Base-by-base conservation (phyloP, 2,888 invertebrate genomes). In the Drosophila flavopinicola region DNA sequence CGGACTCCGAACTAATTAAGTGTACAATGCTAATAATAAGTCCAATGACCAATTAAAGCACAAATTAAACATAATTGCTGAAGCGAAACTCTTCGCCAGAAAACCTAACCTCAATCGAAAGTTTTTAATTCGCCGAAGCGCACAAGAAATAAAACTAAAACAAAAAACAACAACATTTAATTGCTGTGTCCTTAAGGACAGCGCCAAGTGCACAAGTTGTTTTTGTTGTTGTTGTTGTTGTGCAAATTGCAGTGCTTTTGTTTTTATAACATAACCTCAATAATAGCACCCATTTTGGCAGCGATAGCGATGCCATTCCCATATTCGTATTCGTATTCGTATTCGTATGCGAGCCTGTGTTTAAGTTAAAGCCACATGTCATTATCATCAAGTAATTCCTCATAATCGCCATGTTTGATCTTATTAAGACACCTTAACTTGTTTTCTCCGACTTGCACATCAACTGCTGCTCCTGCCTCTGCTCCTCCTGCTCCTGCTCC, bases 341-440 rank as follows among this genome's bases (percentile, higher is more conserved):
- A 37, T 57, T 33, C 44, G 45, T 30, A 44, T 29, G 47, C 20
- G 4, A 4, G 2, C 13, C 29, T 39, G 41, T 33, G 25, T 9
- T 54, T 24, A 23, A 27, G 38, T 17, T 45, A 58, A 61, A 45
- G 57, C 37, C 58, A 56, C 48, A 67, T 78, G 72, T 77, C 75
- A 85, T 82, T 82, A 82, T 79, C 68, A 61, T 60, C 41, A 65
- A 87, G 87, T 85, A 82, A 82, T 85, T 85, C 87, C 70, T 45
- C 73, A 85, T 85, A 87, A 83, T 87, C 83, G 73, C 66, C 83
- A 70, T 82, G 73, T 67, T 87, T 85, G 83, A 83, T 87, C 73
- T 73, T 85, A 83, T 83, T 83, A 86, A 83, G 87, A 82, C 87
- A 87, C 83, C 79, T 75, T 69, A 82, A 82, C 79, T 71, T 75